A percentile compares a stretch with the other conserved stretches of the same genome.
Evolutionary conservation across 2,797 vertebrate species (phyloP).

Genomic region (Sebastes iracundus): DNA sequence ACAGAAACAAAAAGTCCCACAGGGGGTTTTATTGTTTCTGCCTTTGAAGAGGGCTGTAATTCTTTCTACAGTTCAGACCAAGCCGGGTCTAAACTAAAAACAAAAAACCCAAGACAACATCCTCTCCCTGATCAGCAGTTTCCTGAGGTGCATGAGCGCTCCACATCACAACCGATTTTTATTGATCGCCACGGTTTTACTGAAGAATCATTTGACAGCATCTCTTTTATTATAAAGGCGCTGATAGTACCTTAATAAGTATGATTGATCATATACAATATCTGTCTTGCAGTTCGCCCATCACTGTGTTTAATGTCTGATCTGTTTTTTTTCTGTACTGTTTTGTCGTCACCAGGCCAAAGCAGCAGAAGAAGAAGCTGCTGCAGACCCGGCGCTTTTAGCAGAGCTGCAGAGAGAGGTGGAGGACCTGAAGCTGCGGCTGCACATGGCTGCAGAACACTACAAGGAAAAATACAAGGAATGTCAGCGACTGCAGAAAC

Average conservation of each 20-base stretch:
- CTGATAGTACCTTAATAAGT: neutral
- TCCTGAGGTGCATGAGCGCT: neutral
- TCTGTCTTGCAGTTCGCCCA: neutral
- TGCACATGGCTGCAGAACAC: conserved; percentile 99
- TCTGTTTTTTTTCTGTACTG: neutral
- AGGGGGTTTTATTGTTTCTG: neutral
- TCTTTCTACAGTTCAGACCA: neutral
- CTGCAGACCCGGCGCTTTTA: conserved; percentile 74
- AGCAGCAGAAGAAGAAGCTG: conserved; percentile 71
- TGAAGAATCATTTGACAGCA: neutral
- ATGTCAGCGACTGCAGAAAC: conserved; percentile 96
- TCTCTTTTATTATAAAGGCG: neutral
- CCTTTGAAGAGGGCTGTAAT: neutral
- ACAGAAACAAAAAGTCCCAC: neutral
- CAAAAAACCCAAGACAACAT: neutral
- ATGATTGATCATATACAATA: too few species aligned
- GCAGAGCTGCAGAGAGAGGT: conserved; percentile 95
- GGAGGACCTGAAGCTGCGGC: conserved; percentile 96
- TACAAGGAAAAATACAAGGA: conserved; percentile 99
- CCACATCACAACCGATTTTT: neutral
- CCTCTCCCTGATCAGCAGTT: neutral
- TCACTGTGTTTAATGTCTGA: neutral
- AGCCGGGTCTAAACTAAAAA: neutral
- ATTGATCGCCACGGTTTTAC: neutral
- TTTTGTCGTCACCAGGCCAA: conserved; percentile 51